A percentile compares a stretch with the other conserved stretches of the same genome.
Conservation (phyloP, 2,113 vertebrate genomes). For the Pelmatolapia mariae region DNA sequence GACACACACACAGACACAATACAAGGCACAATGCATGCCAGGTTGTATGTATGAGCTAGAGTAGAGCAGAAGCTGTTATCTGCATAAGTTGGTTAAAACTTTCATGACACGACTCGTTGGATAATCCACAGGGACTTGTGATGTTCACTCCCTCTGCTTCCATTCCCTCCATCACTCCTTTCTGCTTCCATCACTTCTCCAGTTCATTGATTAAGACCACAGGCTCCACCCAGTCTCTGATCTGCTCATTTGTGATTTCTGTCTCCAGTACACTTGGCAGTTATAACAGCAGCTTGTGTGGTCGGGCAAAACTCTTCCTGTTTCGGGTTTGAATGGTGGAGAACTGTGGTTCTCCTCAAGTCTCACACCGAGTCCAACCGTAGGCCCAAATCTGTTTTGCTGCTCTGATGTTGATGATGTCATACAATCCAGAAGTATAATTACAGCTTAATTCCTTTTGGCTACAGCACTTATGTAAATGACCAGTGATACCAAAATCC, state of each 20-base stretch:
- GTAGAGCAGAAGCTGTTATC: conserved; percentile 56
- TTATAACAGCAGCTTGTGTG: conserved; percentile 20
- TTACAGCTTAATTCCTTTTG: not conserved
- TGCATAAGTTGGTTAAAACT: conserved; percentile 69
- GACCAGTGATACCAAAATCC: not conserved
- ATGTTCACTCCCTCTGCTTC: not conserved
- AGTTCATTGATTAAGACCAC: not conserved
- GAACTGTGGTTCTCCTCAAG: conserved; percentile 3
- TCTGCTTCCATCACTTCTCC: not conserved
- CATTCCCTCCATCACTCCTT: not conserved
- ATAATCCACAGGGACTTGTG: conserved; percentile 48
- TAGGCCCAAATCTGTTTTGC: not conserved
- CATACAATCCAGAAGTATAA: not conserved
- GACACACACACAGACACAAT: not conserved
- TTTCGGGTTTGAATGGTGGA: conserved; percentile 18
- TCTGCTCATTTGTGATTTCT: conserved; percentile 13
- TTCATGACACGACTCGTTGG: conserved; percentile 67
- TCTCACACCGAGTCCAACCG: not conserved
- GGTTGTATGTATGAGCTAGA: conserved; percentile 25
- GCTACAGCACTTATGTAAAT: not conserved
- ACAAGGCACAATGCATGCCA: not conserved
- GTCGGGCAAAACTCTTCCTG: not conserved
- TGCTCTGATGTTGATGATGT: conserved; percentile 11
- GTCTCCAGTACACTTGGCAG: conserved; percentile 1
- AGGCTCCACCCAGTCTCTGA: conserved; percentile 11